phyloP scores from a whole-genome alignment of 92 coral and sea anemone species.

The Siderastrea siderea region DNA sequence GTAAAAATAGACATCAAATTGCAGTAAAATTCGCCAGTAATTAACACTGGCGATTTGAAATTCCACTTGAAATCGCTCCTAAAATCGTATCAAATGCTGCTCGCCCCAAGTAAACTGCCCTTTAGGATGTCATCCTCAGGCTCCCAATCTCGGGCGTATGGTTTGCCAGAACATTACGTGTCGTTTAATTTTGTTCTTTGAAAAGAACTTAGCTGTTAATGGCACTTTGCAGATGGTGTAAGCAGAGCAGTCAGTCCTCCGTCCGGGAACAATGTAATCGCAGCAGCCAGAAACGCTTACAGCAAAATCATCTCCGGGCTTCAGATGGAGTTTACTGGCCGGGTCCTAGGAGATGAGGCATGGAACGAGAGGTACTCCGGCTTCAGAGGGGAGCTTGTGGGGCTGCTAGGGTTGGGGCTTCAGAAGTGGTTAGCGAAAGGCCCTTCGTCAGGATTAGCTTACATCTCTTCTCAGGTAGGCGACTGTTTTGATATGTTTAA shows the following conservation, averaged over 20 bases:
- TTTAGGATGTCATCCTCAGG: no score
- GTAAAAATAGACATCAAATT: no score
- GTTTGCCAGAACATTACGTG: not conserved
- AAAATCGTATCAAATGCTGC: no score
- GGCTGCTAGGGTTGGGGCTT: slow-evolving; percentile 81
- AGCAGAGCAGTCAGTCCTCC: slow-evolving; percentile 30
- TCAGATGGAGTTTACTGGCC: slow-evolving; percentile 82
- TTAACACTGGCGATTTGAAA: no score
- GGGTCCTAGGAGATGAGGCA: slow-evolving; percentile 71
- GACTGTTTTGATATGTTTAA: not conserved
- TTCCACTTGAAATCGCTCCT: no score
- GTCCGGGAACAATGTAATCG: slow-evolving; percentile 61
- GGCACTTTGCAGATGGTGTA: slow-evolving; percentile 20
- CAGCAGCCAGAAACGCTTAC: slow-evolving; percentile 86
- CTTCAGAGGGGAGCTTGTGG: slow-evolving; percentile 83
- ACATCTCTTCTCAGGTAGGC: slow-evolving; percentile 85
- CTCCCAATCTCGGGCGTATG: no score
- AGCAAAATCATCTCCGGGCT: slow-evolving; percentile 90
- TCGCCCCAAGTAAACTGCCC: no score
- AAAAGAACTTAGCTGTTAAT: not conserved
- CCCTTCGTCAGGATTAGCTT: slow-evolving; percentile 46
- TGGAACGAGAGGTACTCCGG: slow-evolving; percentile 82
- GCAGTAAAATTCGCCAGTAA: no score
- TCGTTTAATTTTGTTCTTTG: not conserved
- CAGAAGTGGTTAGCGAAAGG: slow-evolving; percentile 71